A percentile compares a stretch with the other conserved stretches of the same genome.
phyloP scores from a whole-genome alignment of 2,113 vertebrate species.

The Chaetura pelagica region DNA sequence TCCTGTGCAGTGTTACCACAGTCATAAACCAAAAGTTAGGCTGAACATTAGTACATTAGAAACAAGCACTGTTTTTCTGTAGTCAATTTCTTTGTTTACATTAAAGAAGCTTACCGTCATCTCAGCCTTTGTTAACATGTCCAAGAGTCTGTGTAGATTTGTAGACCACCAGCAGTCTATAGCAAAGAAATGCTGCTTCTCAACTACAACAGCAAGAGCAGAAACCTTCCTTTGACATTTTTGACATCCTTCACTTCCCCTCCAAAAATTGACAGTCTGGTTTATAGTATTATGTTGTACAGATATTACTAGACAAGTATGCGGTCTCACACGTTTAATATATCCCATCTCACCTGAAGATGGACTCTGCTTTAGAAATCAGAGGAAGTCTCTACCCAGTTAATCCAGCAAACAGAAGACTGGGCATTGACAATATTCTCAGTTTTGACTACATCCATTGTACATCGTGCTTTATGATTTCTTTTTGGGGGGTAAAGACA shows the following conservation, averaged over 20 bases:
- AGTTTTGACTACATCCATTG: background rate
- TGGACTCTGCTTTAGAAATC: background rate
- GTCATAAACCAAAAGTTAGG: background rate
- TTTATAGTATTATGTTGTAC: background rate
- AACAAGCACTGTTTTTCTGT: background rate
- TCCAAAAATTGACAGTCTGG: background rate
- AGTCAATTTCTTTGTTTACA: background rate
- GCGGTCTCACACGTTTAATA: background rate
- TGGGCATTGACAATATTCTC: background rate
- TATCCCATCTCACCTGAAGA: background rate
- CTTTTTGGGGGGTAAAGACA: background rate
- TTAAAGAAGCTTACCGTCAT: background rate
- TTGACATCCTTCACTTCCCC: rapidly evolving
- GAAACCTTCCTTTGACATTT: background rate
- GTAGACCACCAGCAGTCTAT: background rate
- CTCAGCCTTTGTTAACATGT: background rate
- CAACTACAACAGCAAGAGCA: background rate
- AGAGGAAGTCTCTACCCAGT: background rate
- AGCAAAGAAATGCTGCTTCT: background rate
- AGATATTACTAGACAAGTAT: background rate
- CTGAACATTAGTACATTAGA: background rate
- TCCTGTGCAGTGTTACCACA: background rate
- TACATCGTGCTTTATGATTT: background rate
- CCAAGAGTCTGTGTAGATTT: background rate
- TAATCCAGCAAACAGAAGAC: background rate